Base-by-base conservation (phyloP, 2,113 vertebrate species). In the Dinomys branickii region DNA sequence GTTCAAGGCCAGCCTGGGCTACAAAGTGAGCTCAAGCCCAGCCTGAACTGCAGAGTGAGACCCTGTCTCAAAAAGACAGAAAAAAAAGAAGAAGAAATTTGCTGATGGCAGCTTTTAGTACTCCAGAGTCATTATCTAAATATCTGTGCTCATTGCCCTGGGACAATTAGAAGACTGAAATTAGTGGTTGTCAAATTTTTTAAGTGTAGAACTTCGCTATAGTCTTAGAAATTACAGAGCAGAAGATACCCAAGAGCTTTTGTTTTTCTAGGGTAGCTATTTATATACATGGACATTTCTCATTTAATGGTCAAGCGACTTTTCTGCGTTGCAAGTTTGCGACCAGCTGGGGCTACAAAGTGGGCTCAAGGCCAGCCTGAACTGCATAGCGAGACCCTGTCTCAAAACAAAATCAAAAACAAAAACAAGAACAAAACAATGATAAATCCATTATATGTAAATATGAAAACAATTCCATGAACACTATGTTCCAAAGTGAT, bases 251-350 rank as follows among this genome's bases (percentile, higher is more conserved):
- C 56, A 88, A 78, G 67, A 90, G 19, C 20, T 92, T 96, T 71
- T 87, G 24, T 92, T 95, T 85, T 47, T 80, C 33, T 85, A n/a
- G 10, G 47, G 59, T 88, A 95, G 7, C 3, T 92, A 89, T n/a
- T 86, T 14, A 56, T n/a, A 84, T 19, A 50, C 73, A 71, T 26
- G 12, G 38, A 9, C 41, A 28, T 44, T 44, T 75, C 71, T 44
- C 6, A 28, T 47, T 44, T 75, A 77, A 77, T 16, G 73, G 41
- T 26, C 73, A 44, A 5, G 41, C 26, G 12, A 77, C 73, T 28
- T 44, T 77, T 10, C 41, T 30, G 41, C 24, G 5, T n/a, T n/a
- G n/a, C n/a, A n/a, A n/a, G n/a, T n/a, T n/a, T n/a, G n/a, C n/a
- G n/a, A n/a, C n/a, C n/a, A n/a, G n/a, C n/a, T n/a, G n/a, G n/a